These are phyloP conservation scores for Drosophila seguyi DNA, from an alignment of 1,140 invertebrate genomes.

Conservation along the genomic window DNA sequence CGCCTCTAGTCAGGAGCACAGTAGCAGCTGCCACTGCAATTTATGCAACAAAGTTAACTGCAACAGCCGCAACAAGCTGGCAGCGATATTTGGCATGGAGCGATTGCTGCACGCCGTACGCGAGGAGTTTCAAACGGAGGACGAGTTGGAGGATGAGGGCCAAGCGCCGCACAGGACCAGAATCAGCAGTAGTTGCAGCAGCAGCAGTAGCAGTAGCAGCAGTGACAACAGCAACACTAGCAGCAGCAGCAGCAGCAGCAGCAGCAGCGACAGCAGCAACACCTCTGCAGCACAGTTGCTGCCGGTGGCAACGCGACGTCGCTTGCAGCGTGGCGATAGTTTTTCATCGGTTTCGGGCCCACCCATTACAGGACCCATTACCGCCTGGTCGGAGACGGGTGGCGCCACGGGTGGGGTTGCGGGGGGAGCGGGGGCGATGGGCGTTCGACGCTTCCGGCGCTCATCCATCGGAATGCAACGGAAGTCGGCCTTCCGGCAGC, in stretches of 20 bases:
- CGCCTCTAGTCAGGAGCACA: slow-evolving; percentile 11
- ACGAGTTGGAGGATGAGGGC: slow-evolving; percentile 45
- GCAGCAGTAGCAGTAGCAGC: slow-evolving; percentile 17
- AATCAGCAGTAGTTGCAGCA: slow-evolving; percentile 22
- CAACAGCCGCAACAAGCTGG: slow-evolving; percentile 29
- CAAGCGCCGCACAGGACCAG: slow-evolving; percentile 4
- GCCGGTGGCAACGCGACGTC: slow-evolving; percentile 14
- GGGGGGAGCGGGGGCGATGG: slow-evolving; percentile 7
- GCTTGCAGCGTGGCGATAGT: slow-evolving; percentile 50
- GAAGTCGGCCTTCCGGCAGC: slow-evolving; percentile 78
- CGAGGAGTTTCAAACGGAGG: slow-evolving; percentile 78
- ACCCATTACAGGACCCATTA: slow-evolving; percentile 26
- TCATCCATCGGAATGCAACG: slow-evolving; percentile 82
- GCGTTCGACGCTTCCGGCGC: slow-evolving; percentile 75
- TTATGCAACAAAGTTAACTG: slow-evolving; percentile 22
- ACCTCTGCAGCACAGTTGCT: slow-evolving; percentile 7
- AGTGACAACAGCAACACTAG: slow-evolving; percentile 13
- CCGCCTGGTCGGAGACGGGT: slow-evolving; percentile 23
- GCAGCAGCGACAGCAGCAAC: slow-evolving; percentile 12
- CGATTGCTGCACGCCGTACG: slow-evolving; percentile 72
- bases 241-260: slow-evolving; percentile 16
- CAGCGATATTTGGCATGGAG: slow-evolving; percentile 64
- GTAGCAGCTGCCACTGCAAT: slow-evolving; percentile 19
- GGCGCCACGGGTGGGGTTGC: not conserved
- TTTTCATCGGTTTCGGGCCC: slow-evolving; percentile 24